phyloP scores from a whole-genome alignment of 2,113 vertebrate genomes.

The Antennarius striatus region DNA sequence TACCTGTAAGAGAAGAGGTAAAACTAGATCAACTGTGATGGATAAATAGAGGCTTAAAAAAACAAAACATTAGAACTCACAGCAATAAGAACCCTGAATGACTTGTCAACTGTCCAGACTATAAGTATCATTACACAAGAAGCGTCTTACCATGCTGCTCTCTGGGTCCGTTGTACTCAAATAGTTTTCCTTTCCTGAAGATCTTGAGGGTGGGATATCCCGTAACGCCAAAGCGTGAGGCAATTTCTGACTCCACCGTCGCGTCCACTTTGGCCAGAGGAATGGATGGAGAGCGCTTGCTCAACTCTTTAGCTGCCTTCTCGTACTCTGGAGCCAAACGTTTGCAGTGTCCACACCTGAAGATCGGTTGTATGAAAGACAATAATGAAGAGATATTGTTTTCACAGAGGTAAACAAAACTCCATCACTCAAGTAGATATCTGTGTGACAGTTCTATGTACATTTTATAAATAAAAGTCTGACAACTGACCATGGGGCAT shows the following conservation, averaged over 20 bases:
- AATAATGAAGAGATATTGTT: background rate
- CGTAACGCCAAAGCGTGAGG: conserved; percentile 85
- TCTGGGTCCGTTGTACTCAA: conserved; percentile 92
- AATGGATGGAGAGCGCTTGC: conserved; percentile 85
- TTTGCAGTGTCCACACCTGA: conserved; percentile 98
- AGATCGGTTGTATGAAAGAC: background rate
- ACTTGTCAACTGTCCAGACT: background rate
- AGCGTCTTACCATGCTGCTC: conserved; percentile 85
- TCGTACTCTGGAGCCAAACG: conserved; percentile 94
- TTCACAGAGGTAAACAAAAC: background rate
- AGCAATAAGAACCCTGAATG: background rate
- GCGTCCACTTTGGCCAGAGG: conserved; percentile 92
- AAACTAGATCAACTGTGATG: background rate
- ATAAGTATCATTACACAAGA: no score
- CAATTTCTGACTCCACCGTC: conserved; percentile 84
- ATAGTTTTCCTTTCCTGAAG: conserved; percentile 92
- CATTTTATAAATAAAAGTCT: background rate
- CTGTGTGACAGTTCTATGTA: background rate
- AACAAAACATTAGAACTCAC: no score
- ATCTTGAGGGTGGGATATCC: conserved; percentile 96
- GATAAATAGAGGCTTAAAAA: background rate
- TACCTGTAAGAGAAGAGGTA: conserved; percentile 77
- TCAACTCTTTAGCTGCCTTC: conserved; percentile 91
- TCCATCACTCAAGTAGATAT: no score
- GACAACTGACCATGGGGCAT: conserved; percentile 92